phyloP scores from a whole-genome alignment of 2,888 invertebrate genomes.

The Tyria jacobaeae region DNA sequence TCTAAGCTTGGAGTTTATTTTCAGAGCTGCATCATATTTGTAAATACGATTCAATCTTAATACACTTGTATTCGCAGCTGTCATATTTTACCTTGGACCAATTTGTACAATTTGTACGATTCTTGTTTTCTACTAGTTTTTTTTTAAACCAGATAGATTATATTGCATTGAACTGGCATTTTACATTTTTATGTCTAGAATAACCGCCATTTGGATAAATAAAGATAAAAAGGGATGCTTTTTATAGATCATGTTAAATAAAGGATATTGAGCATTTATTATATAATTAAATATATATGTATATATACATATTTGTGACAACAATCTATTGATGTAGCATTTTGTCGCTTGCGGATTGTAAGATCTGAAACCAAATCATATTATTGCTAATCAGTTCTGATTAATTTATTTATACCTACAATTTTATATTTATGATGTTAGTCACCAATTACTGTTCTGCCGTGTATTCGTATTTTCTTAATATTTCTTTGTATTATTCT shows the following conservation, averaged over 20 bases:
- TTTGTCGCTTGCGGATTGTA: constrained; percentile 6
- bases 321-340: not conserved
- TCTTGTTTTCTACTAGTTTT: constrained; percentile 6
- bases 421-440: not conserved
- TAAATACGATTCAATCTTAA: constrained; percentile 27
- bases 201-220: not conserved
- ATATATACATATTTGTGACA: not conserved
- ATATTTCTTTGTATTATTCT: not conserved
- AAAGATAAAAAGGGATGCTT: not conserved
- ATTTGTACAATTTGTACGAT: constrained; percentile 34
- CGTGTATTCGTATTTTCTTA: not conserved
- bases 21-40: constrained; percentile 29
- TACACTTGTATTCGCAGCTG: constrained; percentile 42
- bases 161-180: constrained; percentile 22
- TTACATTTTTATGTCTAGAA: constrained; percentile 9
- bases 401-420: constrained; percentile 9
- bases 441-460: not conserved
- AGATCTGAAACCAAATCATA: constrained; percentile 1
- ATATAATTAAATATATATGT: not conserved
- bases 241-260: not conserved
- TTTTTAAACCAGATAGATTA: constrained; percentile 14
- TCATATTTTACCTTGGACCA: constrained; percentile 49
- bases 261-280: constrained; percentile 8
- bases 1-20: not conserved
- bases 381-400: constrained; percentile 1